Evolutionary conservation across 2,888 invertebrate genomes (phyloP), one percentile per base, ranked within the genome.

Genomic region (Apamea sordens): DNA sequence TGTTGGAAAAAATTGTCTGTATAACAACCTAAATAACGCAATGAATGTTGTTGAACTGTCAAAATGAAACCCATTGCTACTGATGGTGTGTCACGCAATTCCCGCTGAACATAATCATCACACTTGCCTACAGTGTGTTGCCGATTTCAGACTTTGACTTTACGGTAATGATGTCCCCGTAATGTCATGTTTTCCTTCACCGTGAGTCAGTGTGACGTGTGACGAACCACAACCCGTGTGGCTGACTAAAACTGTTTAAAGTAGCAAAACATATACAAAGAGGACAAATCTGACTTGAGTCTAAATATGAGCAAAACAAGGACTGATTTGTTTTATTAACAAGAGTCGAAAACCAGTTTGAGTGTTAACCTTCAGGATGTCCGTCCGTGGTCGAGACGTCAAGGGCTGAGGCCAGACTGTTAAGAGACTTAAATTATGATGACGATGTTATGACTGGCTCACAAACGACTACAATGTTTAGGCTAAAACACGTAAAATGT

Each of bases 381-480:
- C 28, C 24, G 56, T 68, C 18, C 1, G 47, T 81, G 56, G 36
- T 32, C 41, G 10, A 50, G 50, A 13, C 41, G 50, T 67, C 32
- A 44, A 83, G 7, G 59, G 47, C 47, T 76, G 47, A 18, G 36
- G 24, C 59, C 61, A 75, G 71, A 36, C 47, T 47, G 73, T 81
- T 36, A 64, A 41, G 73, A 56, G 53, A 83, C 63, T 61, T 64
- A 32, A 32, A 32, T 32, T 32, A 63, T n/a, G 67, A 74, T 72
- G 65, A 67, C 59, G 61, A 79, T 84, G 84, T 91, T 91, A 90
- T 91, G 90, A 86, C 90, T 91, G 89, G 86, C 69, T 63, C 18
- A 77, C 70, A 80, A 80, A 76, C 63, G 69, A 44, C 65, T 68
- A 76, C 77, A 82, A 77, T 86, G 85, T 81, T 86, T 86, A 77